phyloP scores from a whole-genome alignment of 53 echinoderm and acorn worm species.

The Antedon mediterranea region DNA sequence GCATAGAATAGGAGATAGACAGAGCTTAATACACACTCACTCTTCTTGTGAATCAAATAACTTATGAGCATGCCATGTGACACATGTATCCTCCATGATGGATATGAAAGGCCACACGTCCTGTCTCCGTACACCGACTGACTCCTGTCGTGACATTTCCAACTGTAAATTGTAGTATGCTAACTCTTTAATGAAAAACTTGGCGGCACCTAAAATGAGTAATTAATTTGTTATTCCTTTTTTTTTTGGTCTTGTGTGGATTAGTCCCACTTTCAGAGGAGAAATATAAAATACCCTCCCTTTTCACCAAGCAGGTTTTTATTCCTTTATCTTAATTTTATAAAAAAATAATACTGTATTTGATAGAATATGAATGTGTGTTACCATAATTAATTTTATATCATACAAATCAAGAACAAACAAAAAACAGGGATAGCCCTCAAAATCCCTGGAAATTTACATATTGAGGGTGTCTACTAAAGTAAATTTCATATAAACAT shows the following conservation, averaged over 20 bases:
- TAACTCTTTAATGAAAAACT: constrained; percentile 82
- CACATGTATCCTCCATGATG: constrained; percentile 68
- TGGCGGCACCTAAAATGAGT: constrained; percentile 48
- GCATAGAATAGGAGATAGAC: too few relatives aligned
- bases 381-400: too few relatives aligned
- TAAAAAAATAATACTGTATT: too few relatives aligned
- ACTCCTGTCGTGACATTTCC: constrained; percentile 55
- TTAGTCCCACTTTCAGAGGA: not conserved
- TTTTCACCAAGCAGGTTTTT: too few relatives aligned
- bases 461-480: too few relatives aligned
- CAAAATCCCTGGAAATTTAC: too few relatives aligned
- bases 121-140: constrained; percentile 53
- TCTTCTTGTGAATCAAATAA: constrained; percentile 26
- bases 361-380: too few relatives aligned
- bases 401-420: too few relatives aligned
- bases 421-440: too few relatives aligned
- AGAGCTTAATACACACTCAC: constrained; percentile 24
- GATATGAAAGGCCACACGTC: constrained; percentile 81
- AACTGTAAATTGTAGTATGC: constrained; percentile 53
- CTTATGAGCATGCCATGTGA: constrained; percentile 46
- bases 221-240: not conserved
- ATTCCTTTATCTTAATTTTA: too few relatives aligned
- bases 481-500: too few relatives aligned
- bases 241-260: not conserved
- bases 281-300: too few relatives aligned